Base-by-base conservation (phyloP, 2,797 vertebrate genomes). In the Pelochelys cantorii region DNA sequence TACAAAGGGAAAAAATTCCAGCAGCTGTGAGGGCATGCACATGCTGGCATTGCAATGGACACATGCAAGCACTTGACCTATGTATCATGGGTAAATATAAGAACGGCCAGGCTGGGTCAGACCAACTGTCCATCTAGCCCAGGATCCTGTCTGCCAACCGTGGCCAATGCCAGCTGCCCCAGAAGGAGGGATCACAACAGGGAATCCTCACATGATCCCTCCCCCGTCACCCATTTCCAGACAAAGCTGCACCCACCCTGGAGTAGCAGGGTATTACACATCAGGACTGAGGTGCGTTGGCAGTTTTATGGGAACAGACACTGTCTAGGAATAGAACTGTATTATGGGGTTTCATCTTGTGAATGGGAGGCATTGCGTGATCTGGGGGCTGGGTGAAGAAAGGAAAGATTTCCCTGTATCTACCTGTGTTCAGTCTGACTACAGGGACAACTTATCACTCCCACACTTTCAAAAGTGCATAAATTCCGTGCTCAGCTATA, bases 301-400 rank as follows among this genome's bases (percentile, higher is more conserved):
- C n/a, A 81, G 2, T 57, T 17, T 77, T 0, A 7, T 80, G 91
- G 34, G 31, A 83, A 20, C 31, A 68, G 14, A 68, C 7, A 54
- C 42, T 48, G 71, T 75, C 37, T 80, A 71, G 59, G 17, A 79
- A 7, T 55, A 23, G 17, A 20, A 84, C 20, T 48, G 23, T 23
- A 42, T 29, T 74, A 4, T 48, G 1, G 54, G 59, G 79, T 92
- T 18, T 87, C 0, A 15, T 57, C 53, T 84, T 5, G 12, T 29
- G 8, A 57, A 11, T 27, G 2, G 2, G 11, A 29, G 88, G 7
- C 86, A 23, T 27, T 77, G 52, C 0, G 86, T 90, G 83, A 2
- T 87, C 13, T 55, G 2, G 31, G 18, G 9, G 10, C 5, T 94
- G 78, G 0, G 0, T 1, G 65, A 71, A 10, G n/a, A 71, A 55